phyloP scores from a whole-genome alignment of 2,888 invertebrate species.

The Orthonevra nobilis region DNA sequence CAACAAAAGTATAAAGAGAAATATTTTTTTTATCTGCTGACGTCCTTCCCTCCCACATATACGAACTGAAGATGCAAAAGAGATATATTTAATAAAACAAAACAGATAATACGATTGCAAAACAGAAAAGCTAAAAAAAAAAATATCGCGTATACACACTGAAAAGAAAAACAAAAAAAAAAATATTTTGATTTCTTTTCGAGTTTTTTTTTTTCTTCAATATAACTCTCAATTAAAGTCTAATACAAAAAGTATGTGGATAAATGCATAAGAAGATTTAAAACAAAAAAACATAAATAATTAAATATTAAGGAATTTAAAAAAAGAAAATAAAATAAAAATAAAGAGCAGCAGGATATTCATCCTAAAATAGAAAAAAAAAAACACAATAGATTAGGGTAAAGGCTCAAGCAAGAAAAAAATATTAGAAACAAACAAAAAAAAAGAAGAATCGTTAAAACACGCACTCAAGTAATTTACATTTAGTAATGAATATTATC shows the following conservation, averaged over 20 bases:
- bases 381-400: conserved; percentile 16
- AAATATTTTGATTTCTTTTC: conserved; percentile 46
- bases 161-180: conserved; percentile 43
- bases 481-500: conserved; percentile 64
- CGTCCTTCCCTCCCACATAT: conserved; percentile 75
- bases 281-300: too few species aligned
- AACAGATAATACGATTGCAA: conserved; percentile 20
- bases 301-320: conserved; percentile 56
- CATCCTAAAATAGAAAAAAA: conserved; percentile 44
- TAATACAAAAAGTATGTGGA: conserved; percentile 43
- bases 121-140: conserved; percentile 29
- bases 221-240: conserved; percentile 30
- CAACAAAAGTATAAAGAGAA: conserved; percentile 67
- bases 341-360: conserved; percentile 62
- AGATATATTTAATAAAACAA: conserved; percentile 73
- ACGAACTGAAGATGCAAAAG: conserved; percentile 71
- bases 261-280: conserved; percentile 48
- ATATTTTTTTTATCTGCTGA: conserved; percentile 75
- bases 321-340: conserved; percentile 28
- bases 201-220: conserved; percentile 37
- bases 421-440: conserved; percentile 14
- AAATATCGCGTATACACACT: conserved; percentile 34
- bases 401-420: too few species aligned
- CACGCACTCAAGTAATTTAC: conserved; percentile 65
- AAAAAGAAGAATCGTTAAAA: conserved; percentile 50